These are phyloP conservation scores for Polyploca ridens DNA, from an alignment of 2,888 invertebrate genomes.

Conservation along the genomic window DNA sequence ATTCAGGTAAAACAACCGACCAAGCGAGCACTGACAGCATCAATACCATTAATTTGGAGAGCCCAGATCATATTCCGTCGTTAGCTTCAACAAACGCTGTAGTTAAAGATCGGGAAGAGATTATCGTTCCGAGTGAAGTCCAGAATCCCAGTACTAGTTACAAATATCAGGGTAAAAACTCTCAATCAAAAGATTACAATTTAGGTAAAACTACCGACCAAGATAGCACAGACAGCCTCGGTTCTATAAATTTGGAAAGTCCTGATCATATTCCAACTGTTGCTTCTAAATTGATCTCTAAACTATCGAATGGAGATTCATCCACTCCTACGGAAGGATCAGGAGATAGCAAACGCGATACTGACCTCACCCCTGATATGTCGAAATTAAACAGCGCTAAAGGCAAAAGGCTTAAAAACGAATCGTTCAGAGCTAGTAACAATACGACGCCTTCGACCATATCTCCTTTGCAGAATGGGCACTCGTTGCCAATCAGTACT, in stretches of 20 bases:
- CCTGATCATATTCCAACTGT: slow-evolving; percentile 68
- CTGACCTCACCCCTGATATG: slow-evolving; percentile 74
- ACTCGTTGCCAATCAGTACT: slow-evolving; percentile 67
- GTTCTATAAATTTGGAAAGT: slow-evolving; percentile 66
- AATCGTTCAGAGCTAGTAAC: slow-evolving; percentile 70
- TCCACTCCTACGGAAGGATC: slow-evolving; percentile 71
- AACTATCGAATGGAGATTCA: slow-evolving; percentile 77
- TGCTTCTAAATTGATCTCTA: slow-evolving; percentile 72
- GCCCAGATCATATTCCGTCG: slow-evolving; percentile 66
- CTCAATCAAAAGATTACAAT: slow-evolving; percentile 56
- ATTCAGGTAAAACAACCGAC: slow-evolving; percentile 65
- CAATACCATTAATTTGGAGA: slow-evolving; percentile 63
- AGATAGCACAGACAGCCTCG: slow-evolving; percentile 74
- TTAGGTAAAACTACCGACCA: slow-evolving; percentile 69
- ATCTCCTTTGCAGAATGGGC: slow-evolving; percentile 78
- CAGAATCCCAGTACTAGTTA: slow-evolving; percentile 55
- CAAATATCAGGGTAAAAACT: slow-evolving; percentile 57
- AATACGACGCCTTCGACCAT: slow-evolving; percentile 78
- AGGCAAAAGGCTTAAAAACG: slow-evolving; percentile 64
- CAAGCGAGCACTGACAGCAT: slow-evolving; percentile 77
- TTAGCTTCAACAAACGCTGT: slow-evolving; percentile 62
- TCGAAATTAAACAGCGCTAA: slow-evolving; percentile 57
- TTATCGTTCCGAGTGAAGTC: slow-evolving; percentile 52
- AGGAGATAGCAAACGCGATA: slow-evolving; percentile 50
- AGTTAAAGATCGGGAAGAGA: slow-evolving; percentile 57